Base-by-base conservation (phyloP, 2,888 invertebrate species). In the Polia nebulosa region DNA sequence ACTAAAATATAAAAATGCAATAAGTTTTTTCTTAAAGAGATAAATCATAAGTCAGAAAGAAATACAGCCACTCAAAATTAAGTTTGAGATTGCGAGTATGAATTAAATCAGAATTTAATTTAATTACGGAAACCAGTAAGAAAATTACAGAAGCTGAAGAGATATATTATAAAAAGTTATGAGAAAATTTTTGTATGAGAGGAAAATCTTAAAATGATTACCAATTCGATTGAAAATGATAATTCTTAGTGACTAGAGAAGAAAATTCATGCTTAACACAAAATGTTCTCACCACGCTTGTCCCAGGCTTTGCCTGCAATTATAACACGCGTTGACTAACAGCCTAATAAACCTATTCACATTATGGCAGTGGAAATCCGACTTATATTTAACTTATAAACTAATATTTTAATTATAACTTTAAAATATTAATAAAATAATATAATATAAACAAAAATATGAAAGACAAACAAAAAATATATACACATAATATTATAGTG, bases 251-350 rank as follows among this genome's bases (percentile, higher is more conserved):
- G 61, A 74, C 78, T 78, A 81, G 64, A 81, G 67, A 83, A 71
- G 65, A 76, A 82, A 88, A 88, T 79, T 82, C 95, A 94, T 94
- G 94, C 94, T 89, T 85, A 89, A 85, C 85, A 86, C 89, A 87
- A 85, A 91, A 86, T 83, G 73, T 80, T 92, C 95, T 95, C 94
- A 95, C 95, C 95, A 94, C 92, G 83, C 93, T 94, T 89, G 91
- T 87, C 91, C 92, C 92, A 83, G 91, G 82, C 85, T 86, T 93
- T 86, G 87, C 94, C 95, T 95, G 95, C 81, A 94, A 95, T 90
- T 78, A 93, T 82, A 94, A 92, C 76, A 92, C 81, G 82, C 78
- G 83, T 90, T 90, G 86, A 91, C 87, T 83, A 85, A 81, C 86
- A 83, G 80, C 87, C 80, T 81, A 73, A 57, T 67, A 65, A 55